These are phyloP conservation scores for Pteropus alecto DNA, from an alignment of 2,113 vertebrate genomes.

Conservation along the genomic window DNA sequence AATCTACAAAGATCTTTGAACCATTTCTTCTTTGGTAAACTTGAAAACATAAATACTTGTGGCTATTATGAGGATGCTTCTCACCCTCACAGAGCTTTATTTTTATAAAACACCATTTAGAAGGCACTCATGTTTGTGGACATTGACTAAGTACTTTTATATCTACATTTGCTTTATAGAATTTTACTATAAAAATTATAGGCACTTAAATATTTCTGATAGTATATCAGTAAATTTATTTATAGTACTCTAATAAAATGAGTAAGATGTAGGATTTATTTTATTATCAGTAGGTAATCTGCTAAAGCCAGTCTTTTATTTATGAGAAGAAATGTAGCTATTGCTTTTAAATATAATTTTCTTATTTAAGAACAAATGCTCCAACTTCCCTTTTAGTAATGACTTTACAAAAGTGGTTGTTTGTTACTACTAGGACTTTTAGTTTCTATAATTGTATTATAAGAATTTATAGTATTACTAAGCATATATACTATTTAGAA, in stretches of 20 bases:
- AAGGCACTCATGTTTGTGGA: background rate
- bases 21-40: background rate
- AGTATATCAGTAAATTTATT: slow-evolving; percentile 4
- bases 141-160: background rate
- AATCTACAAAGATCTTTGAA: background rate
- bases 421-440: background rate
- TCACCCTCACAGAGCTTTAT: background rate
- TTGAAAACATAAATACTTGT: background rate
- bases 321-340: background rate
- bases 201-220: background rate
- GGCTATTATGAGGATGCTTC: background rate
- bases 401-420: background rate
- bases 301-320: background rate
- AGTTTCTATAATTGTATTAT: background rate
- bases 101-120: background rate
- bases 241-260: background rate
- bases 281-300: background rate
- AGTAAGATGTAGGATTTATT: background rate
- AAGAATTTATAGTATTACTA: background rate
- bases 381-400: background rate
- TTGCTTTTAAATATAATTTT: slow-evolving; percentile 26
- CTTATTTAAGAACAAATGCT: background rate
- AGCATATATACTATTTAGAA: background rate
- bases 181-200: background rate
- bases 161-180: background rate